phyloP scores from a whole-genome alignment of 2,797 vertebrate genomes.

The Rallus crepitans region DNA sequence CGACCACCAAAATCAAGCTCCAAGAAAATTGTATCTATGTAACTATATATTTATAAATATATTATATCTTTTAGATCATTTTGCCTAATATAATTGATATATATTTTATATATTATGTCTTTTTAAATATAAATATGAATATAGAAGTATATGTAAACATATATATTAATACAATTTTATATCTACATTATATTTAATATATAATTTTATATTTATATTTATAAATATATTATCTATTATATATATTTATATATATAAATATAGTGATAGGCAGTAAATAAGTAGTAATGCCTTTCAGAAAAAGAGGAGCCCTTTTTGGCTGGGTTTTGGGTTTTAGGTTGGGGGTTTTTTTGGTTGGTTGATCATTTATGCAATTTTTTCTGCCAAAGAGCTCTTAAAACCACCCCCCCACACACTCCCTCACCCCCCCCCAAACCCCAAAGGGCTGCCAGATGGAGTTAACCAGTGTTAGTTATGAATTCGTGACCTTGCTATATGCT shows the following conservation, averaged over 20 bases:
- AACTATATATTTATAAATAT: no score
- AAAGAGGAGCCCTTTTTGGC: background rate
- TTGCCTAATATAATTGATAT: no score
- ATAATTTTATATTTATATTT: no score
- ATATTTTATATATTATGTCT: no score
- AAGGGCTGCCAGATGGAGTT: background rate
- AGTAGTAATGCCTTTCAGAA: background rate
- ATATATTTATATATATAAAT: background rate
- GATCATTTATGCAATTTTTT: background rate
- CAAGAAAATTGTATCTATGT: no score
- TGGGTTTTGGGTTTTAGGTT: background rate
- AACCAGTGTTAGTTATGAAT: background rate
- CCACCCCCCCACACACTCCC: no score
- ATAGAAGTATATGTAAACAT: no score
- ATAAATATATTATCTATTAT: no score
- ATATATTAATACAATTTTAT: no score
- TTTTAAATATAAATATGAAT: no score
- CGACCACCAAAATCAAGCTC: background rate
- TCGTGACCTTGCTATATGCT: background rate
- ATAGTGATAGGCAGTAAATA: fast-evolving
- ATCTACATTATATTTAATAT: no score
- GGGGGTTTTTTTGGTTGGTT: background rate
- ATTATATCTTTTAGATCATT: no score
- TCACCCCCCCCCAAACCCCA: background rate
- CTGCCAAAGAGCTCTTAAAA: background rate